phyloP scores from a whole-genome alignment of 1,140 invertebrate genomes.

The Zaprionus davidi region DNA sequence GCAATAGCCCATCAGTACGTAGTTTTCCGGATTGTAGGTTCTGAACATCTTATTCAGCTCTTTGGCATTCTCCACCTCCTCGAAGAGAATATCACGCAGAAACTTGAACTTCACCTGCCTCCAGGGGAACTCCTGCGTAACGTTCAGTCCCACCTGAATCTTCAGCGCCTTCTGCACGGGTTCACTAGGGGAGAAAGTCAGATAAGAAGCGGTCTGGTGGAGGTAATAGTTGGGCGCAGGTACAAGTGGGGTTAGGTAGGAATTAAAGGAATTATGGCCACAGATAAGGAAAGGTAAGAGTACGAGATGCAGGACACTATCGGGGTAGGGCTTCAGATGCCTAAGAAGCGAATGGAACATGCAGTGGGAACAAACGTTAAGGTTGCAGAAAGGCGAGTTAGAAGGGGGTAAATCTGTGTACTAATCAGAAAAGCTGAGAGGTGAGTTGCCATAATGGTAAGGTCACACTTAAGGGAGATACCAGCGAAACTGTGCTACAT shows the following conservation, averaged over 20 bases:
- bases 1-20: conserved; percentile 89
- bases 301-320: not conserved
- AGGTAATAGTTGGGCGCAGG: no score
- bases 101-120: conserved; percentile 87
- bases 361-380: no score
- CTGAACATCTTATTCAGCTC: conserved; percentile 85
- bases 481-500: no score
- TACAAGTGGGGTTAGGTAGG: not conserved
- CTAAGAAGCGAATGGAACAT: no score
- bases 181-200: conserved; percentile 27
- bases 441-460: no score
- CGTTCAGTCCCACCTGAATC: conserved; percentile 85
- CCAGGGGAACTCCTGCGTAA: conserved; percentile 91
- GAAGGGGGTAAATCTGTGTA: no score
- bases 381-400: no score
- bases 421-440: no score
- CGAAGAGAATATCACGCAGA: conserved; percentile 86
- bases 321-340: no score
- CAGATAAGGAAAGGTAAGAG: not conserved
- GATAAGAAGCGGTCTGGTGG: not conserved
- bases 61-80: conserved; percentile 84
- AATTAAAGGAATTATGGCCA: no score
- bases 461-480: no score
- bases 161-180: conserved; percentile 84
- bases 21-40: conserved; percentile 85